phyloP scores from a whole-genome alignment of 2,113 vertebrate genomes.

The Todiramphus chloris region DNA sequence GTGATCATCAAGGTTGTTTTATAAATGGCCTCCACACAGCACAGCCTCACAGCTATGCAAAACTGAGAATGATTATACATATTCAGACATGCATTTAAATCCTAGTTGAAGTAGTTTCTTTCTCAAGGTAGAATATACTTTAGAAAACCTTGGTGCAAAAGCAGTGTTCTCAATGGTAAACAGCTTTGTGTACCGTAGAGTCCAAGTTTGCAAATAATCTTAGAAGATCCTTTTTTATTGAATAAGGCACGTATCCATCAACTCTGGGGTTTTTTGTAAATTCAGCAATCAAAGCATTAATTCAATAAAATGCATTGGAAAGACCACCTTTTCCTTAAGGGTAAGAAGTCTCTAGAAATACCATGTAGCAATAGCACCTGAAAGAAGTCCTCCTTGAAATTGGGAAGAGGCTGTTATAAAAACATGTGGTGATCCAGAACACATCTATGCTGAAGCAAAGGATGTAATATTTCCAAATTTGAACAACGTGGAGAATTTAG shows the following conservation, averaged over 20 bases:
- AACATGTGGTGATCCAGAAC: background rate
- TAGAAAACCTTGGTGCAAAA: background rate
- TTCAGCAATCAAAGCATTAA: background rate
- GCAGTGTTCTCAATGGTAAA: background rate
- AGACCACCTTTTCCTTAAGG: background rate
- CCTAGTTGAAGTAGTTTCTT: background rate
- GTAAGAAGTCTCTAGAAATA: background rate
- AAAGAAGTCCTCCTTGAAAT: background rate
- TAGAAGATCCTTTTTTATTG: background rate
- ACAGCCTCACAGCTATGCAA: background rate
- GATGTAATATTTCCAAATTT: background rate
- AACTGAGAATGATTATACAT: constrained; percentile 11
- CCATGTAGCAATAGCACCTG: background rate
- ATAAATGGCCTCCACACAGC: background rate
- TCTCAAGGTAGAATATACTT: background rate
- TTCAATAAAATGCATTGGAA: background rate
- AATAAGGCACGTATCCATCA: background rate
- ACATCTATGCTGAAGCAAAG: background rate
- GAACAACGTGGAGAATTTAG: background rate
- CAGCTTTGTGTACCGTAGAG: background rate
- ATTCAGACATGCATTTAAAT: background rate
- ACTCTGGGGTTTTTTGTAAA: background rate
- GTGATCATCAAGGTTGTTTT: background rate
- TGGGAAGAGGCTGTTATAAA: background rate
- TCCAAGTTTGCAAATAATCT: background rate